Conservation (phyloP, 2,888 invertebrate species). For the Brachyopa scutellaris region DNA sequence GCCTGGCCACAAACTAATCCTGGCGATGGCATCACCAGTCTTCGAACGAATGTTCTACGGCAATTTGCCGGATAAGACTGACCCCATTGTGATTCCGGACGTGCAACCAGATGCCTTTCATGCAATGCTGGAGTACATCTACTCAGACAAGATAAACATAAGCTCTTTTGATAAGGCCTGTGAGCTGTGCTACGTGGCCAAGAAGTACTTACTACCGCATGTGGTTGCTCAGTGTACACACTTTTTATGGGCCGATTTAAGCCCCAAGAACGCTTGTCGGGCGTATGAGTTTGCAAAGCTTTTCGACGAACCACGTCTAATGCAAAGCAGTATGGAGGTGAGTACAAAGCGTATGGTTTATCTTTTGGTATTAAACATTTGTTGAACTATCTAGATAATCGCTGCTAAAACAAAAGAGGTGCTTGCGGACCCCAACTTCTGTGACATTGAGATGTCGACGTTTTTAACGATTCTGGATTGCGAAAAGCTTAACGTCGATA, state of each 20-base stretch:
- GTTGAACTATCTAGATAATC: slow-evolving; percentile 88
- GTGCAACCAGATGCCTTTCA: slow-evolving; percentile 94
- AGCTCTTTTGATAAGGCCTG: slow-evolving; percentile 93
- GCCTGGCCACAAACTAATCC: slow-evolving; percentile 90
- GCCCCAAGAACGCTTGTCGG: slow-evolving; percentile 90
- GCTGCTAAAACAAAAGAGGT: slow-evolving; percentile 90
- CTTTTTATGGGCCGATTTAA: slow-evolving; percentile 88
- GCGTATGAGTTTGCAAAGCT: slow-evolving; percentile 93
- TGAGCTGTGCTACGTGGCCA: slow-evolving; percentile 93
- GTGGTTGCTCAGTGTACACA: slow-evolving; percentile 92
- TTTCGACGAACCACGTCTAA: slow-evolving; percentile 91
- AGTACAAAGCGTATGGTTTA: neutral
- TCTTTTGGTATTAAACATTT: neutral
- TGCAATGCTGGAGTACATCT: slow-evolving; percentile 91
- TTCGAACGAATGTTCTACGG: slow-evolving; percentile 95
- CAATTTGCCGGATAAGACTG: slow-evolving; percentile 89
- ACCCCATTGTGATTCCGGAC: slow-evolving; percentile 90
- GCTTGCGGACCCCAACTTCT: slow-evolving; percentile 88
- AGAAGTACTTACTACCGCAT: slow-evolving; percentile 93
- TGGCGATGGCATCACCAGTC: slow-evolving; percentile 94
- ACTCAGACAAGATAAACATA: slow-evolving; percentile 90
- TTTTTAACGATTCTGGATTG: slow-evolving; percentile 89
- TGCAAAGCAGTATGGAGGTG: slow-evolving; percentile 91
- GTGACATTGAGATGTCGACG: slow-evolving; percentile 89
- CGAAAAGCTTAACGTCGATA: slow-evolving; percentile 87